Percentiles rank a stretch among this genome's conserved stretches.
Evolutionary conservation across 2,888 invertebrate species (phyloP).

Genomic region (Synanthedon tipuliformis): DNA sequence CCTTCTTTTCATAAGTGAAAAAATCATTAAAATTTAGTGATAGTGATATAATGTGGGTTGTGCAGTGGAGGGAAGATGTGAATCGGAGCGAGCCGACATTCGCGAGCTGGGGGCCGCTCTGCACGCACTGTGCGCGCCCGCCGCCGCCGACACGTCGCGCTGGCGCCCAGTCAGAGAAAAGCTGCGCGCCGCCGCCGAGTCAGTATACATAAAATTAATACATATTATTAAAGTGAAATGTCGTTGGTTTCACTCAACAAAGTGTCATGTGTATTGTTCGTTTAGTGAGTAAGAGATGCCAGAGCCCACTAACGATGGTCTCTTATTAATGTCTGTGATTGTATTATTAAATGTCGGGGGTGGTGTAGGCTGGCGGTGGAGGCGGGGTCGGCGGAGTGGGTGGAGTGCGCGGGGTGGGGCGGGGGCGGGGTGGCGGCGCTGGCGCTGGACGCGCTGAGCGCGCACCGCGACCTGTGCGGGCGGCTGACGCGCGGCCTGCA

Average conservation of each 20-base stretch:
- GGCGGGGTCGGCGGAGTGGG: slow-evolving; percentile 17
- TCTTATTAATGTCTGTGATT: no score
- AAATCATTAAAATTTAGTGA: not conserved
- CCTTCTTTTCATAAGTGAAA: no score
- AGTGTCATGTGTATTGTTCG: no score
- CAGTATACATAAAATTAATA: no score
- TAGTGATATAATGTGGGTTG: not conserved
- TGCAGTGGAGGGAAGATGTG: slow-evolving; percentile 39
- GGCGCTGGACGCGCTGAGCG: slow-evolving; percentile 50
- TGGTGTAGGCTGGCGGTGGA: slow-evolving; percentile 34
- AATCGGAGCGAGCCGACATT: slow-evolving; percentile 40
- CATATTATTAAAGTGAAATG: no score
- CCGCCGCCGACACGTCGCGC: slow-evolving; percentile 24
- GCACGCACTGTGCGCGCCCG: slow-evolving; percentile 34
- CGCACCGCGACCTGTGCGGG: slow-evolving; percentile 28
- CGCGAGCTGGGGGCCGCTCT: slow-evolving; percentile 50
- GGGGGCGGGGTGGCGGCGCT: slow-evolving; percentile 26
- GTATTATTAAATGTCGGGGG: no score
- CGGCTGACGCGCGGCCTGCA: slow-evolving; percentile 37
- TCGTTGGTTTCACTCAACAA: no score
- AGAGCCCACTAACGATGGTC: no score
- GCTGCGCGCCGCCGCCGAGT: slow-evolving; percentile 43
- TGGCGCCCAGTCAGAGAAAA: slow-evolving; percentile 29
- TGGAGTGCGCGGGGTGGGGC: slow-evolving; percentile 18
- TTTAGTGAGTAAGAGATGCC: no score